Evolutionary conservation across 2,797 vertebrate species (phyloP).

Genomic region (Girardinus metallicus): DNA sequence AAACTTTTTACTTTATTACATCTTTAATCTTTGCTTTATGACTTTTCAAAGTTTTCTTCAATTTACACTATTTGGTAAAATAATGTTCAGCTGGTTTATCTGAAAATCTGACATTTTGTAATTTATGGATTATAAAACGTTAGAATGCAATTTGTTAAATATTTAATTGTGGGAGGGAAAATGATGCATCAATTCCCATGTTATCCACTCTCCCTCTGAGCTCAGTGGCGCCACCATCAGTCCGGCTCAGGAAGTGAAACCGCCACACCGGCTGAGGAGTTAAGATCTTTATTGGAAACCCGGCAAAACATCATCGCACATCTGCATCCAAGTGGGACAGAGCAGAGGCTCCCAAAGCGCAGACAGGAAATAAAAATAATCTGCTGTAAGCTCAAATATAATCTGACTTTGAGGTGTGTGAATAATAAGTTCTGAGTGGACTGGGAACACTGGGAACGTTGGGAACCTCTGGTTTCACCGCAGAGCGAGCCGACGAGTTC

Average conservation of each 20-base stretch:
- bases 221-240: background rate
- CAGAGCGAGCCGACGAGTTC: conserved; percentile 24
- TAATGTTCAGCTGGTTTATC: too few species aligned
- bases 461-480: conserved; percentile 50
- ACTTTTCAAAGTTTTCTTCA: too few species aligned
- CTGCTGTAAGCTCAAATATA: conserved; percentile 4
- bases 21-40: too few species aligned
- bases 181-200: too few species aligned
- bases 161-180: too few species aligned
- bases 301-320: conserved; percentile 67
- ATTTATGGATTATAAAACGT: too few species aligned
- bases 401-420: background rate
- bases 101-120: too few species aligned
- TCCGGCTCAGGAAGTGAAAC: conserved; percentile 18
- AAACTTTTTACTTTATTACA: too few species aligned
- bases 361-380: conserved; percentile 9
- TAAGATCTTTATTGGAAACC: conserved; percentile 78
- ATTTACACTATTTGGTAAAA: too few species aligned
- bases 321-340: conserved; percentile 33
- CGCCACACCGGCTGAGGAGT: conserved; percentile 44
- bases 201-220: background rate
- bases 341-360: conserved; percentile 56
- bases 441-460: background rate
- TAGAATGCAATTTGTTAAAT: too few species aligned
- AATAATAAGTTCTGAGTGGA: conserved; percentile 5